Conservation (phyloP, 2,113 vertebrate species). For the Pao palembangensis region DNA sequence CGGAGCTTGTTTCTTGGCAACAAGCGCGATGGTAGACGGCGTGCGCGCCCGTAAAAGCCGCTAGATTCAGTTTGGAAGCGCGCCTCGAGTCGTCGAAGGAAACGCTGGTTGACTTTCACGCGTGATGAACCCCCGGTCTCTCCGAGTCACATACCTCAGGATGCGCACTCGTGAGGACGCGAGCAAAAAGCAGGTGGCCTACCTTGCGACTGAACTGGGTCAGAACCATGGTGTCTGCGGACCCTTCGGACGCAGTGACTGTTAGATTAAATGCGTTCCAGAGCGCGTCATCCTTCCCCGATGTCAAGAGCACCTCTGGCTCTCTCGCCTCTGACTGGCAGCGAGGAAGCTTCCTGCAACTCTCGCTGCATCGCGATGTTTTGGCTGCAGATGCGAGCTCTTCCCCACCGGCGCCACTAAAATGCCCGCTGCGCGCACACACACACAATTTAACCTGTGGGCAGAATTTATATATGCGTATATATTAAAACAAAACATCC, state of each 20-base stretch:
- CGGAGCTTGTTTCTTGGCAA: constrained; percentile 56
- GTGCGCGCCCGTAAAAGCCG: background rate
- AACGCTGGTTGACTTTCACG: background rate
- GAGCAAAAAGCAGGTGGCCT: constrained; percentile 23
- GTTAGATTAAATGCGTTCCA: constrained; percentile 7
- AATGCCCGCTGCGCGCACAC: background rate
- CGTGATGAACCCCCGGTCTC: background rate
- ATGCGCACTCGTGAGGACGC: background rate
- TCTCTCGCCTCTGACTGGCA: constrained; percentile 26
- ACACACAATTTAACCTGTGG: background rate
- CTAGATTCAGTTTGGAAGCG: background rate
- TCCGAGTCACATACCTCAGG: background rate
- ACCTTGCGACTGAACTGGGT: constrained; percentile 68
- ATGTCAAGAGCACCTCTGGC: constrained; percentile 39
- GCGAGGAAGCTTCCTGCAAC: constrained; percentile 45
- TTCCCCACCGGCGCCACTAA: constrained; percentile 10
- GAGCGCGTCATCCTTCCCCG: constrained; percentile 31
- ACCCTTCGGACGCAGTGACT: background rate
- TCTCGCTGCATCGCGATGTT: constrained; percentile 68
- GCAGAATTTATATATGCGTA: background rate
- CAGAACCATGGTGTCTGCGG: constrained; percentile 60
- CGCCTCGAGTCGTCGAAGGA: background rate
- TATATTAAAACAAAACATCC: constrained; percentile 4
- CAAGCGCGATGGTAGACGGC: constrained; percentile 13
- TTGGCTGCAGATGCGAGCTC: constrained; percentile 32